Evolutionary conservation across 2,797 vertebrate species (phyloP).

Genomic region (Manis crassicaudata): DNA sequence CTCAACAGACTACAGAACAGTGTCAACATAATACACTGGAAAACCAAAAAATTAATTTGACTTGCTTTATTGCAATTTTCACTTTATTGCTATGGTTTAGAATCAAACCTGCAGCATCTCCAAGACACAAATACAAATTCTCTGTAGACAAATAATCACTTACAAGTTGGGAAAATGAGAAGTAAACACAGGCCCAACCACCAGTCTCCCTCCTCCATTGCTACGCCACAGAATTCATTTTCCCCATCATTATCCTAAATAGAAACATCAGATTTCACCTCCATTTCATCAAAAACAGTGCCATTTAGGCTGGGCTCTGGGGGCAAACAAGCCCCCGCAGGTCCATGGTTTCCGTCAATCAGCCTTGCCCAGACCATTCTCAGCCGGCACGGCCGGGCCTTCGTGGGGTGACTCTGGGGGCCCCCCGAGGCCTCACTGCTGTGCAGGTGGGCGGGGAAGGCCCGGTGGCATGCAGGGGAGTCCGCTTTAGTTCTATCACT

Average conservation of each 20-base stretch:
- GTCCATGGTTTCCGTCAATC: background rate
- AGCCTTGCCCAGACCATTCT: background rate
- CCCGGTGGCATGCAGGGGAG: slow-evolving; percentile 39
- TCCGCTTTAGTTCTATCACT: slow-evolving; percentile 83
- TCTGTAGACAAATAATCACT: background rate
- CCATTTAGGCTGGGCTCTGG: background rate
- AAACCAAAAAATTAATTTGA: too few species aligned
- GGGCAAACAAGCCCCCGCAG: background rate
- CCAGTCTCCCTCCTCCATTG: background rate
- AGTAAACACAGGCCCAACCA: background rate
- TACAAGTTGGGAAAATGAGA: slow-evolving; percentile 27
- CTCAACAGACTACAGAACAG: too few species aligned
- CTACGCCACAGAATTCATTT: background rate
- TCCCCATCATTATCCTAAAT: background rate
- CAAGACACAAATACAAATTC: slow-evolving; percentile 13
- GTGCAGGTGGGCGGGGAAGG: slow-evolving; percentile 28
- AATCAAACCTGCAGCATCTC: too few species aligned
- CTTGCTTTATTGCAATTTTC: too few species aligned
- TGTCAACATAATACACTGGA: too few species aligned
- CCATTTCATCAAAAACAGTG: background rate
- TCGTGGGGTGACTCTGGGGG: background rate
- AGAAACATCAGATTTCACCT: background rate
- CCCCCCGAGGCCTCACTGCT: background rate
- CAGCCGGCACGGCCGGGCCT: slow-evolving; percentile 18
- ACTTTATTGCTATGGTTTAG: too few species aligned